Evolutionary conservation across 2,113 vertebrate species (phyloP).

Genomic region (Nyctibius bracteatus): DNA sequence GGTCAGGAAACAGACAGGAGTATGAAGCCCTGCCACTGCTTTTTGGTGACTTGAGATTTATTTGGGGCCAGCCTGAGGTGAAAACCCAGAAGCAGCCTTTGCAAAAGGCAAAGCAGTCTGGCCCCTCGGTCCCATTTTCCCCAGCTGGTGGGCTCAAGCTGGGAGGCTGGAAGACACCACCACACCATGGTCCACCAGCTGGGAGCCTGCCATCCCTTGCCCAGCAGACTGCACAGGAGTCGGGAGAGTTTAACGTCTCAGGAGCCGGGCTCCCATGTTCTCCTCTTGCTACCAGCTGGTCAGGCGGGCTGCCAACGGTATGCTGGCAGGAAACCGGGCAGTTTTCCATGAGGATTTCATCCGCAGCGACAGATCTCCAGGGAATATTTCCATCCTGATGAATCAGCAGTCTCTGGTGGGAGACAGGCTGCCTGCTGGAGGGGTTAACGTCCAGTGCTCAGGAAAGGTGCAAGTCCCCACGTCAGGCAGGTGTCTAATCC

Average conservation of each 20-base stretch:
- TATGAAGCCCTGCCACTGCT: neutral
- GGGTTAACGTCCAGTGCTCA: neutral
- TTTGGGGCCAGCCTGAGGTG: neutral
- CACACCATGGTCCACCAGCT: neutral
- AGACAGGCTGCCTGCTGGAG: neutral
- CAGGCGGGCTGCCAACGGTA: constrained; percentile 44
- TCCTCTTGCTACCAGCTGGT: constrained; percentile 58
- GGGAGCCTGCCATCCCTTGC: neutral
- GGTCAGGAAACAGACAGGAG: neutral
- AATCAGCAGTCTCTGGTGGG: constrained; percentile 48
- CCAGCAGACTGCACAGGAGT: neutral
- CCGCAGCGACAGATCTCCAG: neutral
- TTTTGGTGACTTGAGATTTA: neutral
- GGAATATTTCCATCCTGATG: constrained; percentile 50
- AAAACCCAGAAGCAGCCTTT: neutral
- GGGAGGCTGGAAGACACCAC: neutral
- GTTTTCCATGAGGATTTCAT: constrained; percentile 53
- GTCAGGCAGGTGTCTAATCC: constrained; percentile 37
- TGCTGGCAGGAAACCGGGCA: constrained; percentile 49
- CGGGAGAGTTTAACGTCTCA: neutral
- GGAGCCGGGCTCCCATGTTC: constrained; percentile 31
- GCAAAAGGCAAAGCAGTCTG: neutral
- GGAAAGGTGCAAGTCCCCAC: neutral
- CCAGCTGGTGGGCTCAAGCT: neutral
- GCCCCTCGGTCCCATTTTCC: neutral